Conservation (phyloP, 2,888 invertebrate species). For the Tuberolachnus salignus region DNA sequence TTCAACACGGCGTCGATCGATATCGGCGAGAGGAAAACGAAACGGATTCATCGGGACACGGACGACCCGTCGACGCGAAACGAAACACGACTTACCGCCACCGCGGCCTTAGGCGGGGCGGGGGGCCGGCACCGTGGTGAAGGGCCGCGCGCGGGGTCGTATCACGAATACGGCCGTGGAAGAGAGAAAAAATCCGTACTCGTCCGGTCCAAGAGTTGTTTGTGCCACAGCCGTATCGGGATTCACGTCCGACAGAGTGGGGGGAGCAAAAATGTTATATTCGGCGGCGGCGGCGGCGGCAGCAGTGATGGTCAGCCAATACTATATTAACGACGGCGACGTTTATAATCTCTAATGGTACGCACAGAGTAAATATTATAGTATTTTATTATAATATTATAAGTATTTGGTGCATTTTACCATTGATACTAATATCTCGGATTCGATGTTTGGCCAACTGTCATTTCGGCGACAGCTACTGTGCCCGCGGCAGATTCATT, state of each 20-base stretch:
- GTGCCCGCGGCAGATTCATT: not conserved
- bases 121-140: not conserved
- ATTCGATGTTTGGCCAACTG: too few species aligned
- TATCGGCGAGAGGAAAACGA: not conserved
- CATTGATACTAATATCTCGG: too few species aligned
- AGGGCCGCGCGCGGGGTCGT: slow-evolving; percentile 46
- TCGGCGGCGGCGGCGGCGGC: not conserved
- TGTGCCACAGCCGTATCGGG: not conserved
- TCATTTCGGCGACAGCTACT: too few species aligned
- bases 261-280: not conserved
- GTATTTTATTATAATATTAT: too few species aligned
- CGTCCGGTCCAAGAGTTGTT: not conserved
- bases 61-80: slow-evolving; percentile 46
- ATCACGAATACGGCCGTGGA: slow-evolving; percentile 32
- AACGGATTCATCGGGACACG: not conserved
- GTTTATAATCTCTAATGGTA: too few species aligned
- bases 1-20: not conserved
- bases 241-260: too few species aligned
- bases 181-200: slow-evolving; percentile 16
- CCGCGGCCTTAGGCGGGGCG: not conserved
- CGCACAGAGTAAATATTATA: too few species aligned
- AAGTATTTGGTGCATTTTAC: too few species aligned
- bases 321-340: too few species aligned
- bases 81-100: slow-evolving; percentile 47
- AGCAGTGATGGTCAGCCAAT: too few species aligned